Evolutionary conservation across 2,797 vertebrate genomes (phyloP), one percentile per base, ranked within the genome.

Genomic region (Silurus lanzhouensis): DNA sequence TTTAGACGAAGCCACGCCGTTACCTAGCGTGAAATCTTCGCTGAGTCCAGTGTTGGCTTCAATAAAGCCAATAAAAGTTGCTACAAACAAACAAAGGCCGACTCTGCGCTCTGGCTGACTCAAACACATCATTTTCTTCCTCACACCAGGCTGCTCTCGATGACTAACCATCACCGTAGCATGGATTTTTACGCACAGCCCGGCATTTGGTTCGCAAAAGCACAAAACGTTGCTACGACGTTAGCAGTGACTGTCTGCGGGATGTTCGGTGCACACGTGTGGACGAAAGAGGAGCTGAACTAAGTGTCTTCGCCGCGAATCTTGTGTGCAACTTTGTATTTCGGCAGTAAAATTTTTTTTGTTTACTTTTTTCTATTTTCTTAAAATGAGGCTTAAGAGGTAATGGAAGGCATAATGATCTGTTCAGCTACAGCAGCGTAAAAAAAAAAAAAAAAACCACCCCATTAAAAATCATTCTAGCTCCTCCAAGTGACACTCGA

Each of bases 21-120:
- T 89, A 93, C 92, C 94, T 93, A 95, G 94, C 94, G 94, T 93
- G 93, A 92, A 1, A 91, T 91, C 92, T 88, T 92, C 92, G 88
- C 90, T 79, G 38, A 89, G 90, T 88, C 83, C 90, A 88, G 91
- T 93, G 77, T 86, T 83, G 90, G 87, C 83, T 78, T 87, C 7
- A 46, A 31, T 31, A 88, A 82, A 88, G 86, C 83, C 77, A 68
- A 57, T 20, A 75, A 58, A 58, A 19, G 57, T 55, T 31, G 9
- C 2, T 87, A 90, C 63, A 60, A 44, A 63, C 48, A 85, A 64
- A 74, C 71, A 31, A 27, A 64, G 19, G 15, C n/a, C 38, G 20
- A 44, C 17, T 27, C 55, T 2, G 55, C 10, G 12, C 27, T 66
- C 46, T 48, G 71, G 10, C 14, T 81, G 44, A 67, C 63, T 31